Evolutionary conservation across 2,888 invertebrate species (phyloP), one percentile per base, ranked within the genome.

Genomic region (Troilus luridus): DNA sequence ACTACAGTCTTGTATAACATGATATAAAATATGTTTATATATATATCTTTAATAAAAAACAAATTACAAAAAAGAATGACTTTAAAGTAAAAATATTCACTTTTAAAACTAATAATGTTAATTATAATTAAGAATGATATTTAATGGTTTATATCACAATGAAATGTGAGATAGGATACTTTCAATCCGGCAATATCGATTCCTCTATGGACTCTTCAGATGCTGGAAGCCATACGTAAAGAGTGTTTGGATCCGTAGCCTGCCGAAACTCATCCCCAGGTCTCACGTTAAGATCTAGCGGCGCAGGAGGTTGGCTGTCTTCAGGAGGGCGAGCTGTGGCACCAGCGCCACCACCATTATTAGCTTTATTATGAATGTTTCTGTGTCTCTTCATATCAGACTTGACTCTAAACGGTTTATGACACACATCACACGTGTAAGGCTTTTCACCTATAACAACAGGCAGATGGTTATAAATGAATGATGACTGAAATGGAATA

Each of bases 311-410:
- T n/a, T 92, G 85, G 81, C 90, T 88, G 41, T 92, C 91, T 27
- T 92, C 91, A 54, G 92, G 91, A 64, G 91, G 90, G 21, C 92
- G 92, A 59, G 92, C 90, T 54, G 92, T 92, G 24, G 58, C 91
- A 67, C 88, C 24, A 67, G 27, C 64, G 77, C 19, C 27, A 27
- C 88, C 90, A 54, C 41, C 72, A 10, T 90, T 91, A 81, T 88
- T 90, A 62, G 90, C 89, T 88, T 94, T 93, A 62, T 93, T 95
- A 94, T 98, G 98, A 0, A 96, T 97, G 90, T 96, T 96, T 94
- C 96, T 95, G 94, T 98, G 98, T 0, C 98, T 95, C 91, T 97
- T 97, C 95, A 98, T 96, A 94, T 98, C 98, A 24, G 97, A 97
- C 6, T 96, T 95, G 0, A 97, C 97, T 10, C 98, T 95, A 94